Base-by-base conservation (phyloP, 2,113 vertebrate genomes). In the Vimba vimba region DNA sequence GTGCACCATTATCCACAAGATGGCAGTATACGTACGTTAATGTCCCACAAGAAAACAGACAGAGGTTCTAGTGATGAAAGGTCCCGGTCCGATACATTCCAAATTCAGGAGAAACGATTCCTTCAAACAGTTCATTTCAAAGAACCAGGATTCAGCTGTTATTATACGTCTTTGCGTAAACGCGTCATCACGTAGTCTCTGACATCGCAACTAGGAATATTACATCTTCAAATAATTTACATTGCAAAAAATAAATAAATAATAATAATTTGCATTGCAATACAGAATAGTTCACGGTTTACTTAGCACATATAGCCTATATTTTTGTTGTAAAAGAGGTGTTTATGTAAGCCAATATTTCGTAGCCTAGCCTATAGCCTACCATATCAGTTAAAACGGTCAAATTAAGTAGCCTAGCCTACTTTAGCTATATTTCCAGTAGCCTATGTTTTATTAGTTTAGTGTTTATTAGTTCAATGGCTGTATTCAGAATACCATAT, bases 1-100 rank as follows among this genome's bases (percentile, higher is more conserved):
- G 19, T 73, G 13, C 7, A 59, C 21, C 30, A 5, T 43, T 57
- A 21, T 73, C 81, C 81, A 83, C 81, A 43, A 73, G 81, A 55
- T 83, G 81, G 81, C 81, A 59, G 81, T 43, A 69, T 52, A 55
- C 39, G 9, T 80, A 11, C n/a, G 47, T 27, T 47, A 52, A 52
- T 82, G 17, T 66, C 15, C 25, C 25, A 52, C 45, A 50, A 2
- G 62, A 33, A 27, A 33, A 77, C 25, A 21, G 3, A 21, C 2
- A 30, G 43, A 19, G 9, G 25, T 23, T 52, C 25, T 27, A 10
- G n/a, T 55, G 25, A 33, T 55, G 25, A 8, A 4, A 52, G 21
- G 10, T 71, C 68, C 4, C 19, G 9, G 10, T 71, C 68, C 8
- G 36, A 43, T 2, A 39, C 8, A 6, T 9, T 2, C n/a, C 3